Evolutionary conservation across 2,888 invertebrate genomes (phyloP), one percentile per base, ranked within the genome.

Genomic region (Drosophila seclusa): DNA sequence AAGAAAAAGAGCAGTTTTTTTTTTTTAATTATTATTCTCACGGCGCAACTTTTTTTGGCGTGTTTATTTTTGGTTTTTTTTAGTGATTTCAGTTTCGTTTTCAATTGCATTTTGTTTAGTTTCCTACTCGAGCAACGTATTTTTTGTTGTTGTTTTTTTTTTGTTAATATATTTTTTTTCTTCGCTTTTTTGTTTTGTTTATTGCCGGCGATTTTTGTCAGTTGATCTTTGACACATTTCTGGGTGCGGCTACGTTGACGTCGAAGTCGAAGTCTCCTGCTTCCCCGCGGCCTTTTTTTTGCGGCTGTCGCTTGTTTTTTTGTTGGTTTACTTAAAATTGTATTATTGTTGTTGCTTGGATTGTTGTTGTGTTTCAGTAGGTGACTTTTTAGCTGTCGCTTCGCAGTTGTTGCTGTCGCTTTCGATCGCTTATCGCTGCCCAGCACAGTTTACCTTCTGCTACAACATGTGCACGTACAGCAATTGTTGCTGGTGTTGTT

Each of bases 221-320:
- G 91, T 89, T 89, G 89, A 89, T 89, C 89, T 89, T 91, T 89
- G 89, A 89, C 89, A 89, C 75, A 91, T 89, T 90, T 89, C 54
- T 73, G 90, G 89, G 89, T 91, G 89, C 89, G 89, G 90, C 78
- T 29, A 24, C 58, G 38, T 38, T 29, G 67, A 66, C 38, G 24
- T 31, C 55, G 38, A 60, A 66, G 76, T 63, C 40, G 21, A 45
- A 45, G 76, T 63, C 69, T 59, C 60, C 70, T 61, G 38, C 68
- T 52, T 11, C 54, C 24, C 45, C 24, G 45, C 45, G 16, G 21
- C 7, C 21, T 45, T 45, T 52, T 34, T 7, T 36, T 8, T 18
- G 24, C 13, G 34, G n/a, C 24, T 24, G 21, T 31, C 31, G 4
- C 16, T 65, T 34, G 38, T 53, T 55, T 65, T 65, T 61, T 53